A percentile compares a stretch with the other conserved stretches of the same genome.
These are phyloP conservation scores for Falcunculus frontatus DNA, from an alignment of 2,113 vertebrate species.

Conservation along the genomic window DNA sequence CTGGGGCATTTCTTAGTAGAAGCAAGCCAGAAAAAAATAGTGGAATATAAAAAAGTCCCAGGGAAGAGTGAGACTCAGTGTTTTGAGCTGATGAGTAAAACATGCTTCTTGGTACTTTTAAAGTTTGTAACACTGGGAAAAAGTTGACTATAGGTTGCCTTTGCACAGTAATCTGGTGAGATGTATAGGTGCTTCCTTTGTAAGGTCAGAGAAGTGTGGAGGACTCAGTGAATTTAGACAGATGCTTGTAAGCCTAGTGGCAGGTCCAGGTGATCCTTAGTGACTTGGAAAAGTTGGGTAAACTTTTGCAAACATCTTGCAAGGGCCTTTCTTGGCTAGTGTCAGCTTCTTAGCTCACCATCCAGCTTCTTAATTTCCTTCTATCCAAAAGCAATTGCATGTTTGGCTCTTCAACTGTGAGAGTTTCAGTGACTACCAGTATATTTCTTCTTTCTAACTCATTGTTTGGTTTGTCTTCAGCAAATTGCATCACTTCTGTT, in stretches of 20 bases:
- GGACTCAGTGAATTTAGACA: background rate
- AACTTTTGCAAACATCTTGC: background rate
- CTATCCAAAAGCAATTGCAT: background rate
- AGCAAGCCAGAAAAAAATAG: background rate
- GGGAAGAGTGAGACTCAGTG: background rate
- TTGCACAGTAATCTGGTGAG: background rate
- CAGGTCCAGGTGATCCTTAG: background rate
- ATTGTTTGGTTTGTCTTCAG: conserved; percentile 11
- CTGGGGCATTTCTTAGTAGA: background rate
- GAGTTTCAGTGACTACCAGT: background rate
- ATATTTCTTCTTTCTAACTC: background rate
- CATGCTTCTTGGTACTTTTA: background rate
- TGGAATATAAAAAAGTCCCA: background rate
- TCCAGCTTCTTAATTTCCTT: background rate
- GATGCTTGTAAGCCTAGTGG: background rate
- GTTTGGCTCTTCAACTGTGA: background rate
- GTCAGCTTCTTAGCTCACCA: background rate
- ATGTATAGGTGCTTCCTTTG: background rate
- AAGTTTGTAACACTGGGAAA: background rate
- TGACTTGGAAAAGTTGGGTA: background rate
- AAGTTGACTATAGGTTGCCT: background rate
- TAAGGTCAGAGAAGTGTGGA: background rate
- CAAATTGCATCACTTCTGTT: background rate
- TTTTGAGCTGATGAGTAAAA: background rate
- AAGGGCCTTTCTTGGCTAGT: background rate